phyloP scores from a whole-genome alignment of 2,113 vertebrate species.

The Varanus komodoensis region DNA sequence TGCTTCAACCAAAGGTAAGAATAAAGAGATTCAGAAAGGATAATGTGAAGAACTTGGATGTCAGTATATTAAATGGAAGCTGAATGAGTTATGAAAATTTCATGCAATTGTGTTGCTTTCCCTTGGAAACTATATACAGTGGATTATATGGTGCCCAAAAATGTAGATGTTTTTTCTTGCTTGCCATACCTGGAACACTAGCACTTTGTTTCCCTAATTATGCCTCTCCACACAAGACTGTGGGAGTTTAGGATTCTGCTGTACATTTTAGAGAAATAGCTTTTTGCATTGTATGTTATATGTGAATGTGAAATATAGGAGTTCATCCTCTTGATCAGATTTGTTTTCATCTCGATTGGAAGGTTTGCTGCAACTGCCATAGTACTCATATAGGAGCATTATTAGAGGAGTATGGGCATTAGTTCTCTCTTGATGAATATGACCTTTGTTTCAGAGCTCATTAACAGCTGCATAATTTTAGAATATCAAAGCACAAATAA shows the following conservation, averaged over 20 bases:
- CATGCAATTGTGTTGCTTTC: background rate
- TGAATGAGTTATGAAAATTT: background rate
- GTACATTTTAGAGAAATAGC: background rate
- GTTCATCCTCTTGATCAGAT: background rate
- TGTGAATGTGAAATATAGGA: background rate
- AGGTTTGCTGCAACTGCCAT: background rate
- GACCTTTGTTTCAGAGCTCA: background rate
- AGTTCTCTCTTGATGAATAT: background rate
- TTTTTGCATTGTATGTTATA: background rate
- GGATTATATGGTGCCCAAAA: background rate
- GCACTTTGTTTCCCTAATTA: background rate
- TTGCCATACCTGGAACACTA: background rate
- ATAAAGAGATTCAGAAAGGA: constrained; percentile 32
- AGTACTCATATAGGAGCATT: background rate
- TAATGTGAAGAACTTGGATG: constrained; percentile 39
- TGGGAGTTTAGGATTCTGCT: background rate
- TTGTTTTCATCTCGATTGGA: constrained; percentile 2
- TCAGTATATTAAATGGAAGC: constrained; percentile 24
- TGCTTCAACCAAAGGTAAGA: constrained; percentile 73
- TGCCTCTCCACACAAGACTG: background rate
- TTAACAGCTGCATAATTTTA: background rate
- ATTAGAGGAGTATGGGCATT: background rate
- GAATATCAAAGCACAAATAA: background rate
- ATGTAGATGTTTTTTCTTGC: background rate
- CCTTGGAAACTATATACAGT: background rate